phyloP scores from a whole-genome alignment of 2,113 vertebrate species.

The Apaloderma vittatum region DNA sequence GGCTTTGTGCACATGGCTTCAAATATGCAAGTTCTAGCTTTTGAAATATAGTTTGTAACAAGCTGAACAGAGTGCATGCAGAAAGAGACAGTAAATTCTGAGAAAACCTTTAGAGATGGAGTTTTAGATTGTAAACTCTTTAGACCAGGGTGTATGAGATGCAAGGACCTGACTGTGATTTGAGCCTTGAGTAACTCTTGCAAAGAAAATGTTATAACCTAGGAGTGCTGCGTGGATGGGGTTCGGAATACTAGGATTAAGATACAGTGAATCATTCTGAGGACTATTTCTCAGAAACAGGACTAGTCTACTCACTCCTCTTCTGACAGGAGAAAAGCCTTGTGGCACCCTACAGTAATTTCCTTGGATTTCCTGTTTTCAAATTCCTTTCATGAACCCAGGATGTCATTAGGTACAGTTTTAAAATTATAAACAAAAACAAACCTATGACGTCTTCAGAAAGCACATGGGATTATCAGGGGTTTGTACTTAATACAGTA shows the following conservation, averaged over 20 bases:
- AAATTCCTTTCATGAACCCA: background rate
- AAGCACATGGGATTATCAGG: background rate
- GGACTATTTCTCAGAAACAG: background rate
- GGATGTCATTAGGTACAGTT: background rate
- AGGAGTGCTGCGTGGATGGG: background rate
- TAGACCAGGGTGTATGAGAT: accelerated
- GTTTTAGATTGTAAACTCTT: background rate
- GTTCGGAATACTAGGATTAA: background rate
- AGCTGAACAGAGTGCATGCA: background rate
- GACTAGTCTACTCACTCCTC: background rate
- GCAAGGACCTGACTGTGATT: background rate
- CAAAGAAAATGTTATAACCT: background rate
- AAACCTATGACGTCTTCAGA: background rate
- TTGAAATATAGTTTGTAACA: background rate
- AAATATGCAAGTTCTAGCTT: background rate
- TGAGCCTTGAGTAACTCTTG: background rate
- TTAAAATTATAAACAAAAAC: conserved; percentile 14
- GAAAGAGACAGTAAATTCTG: background rate
- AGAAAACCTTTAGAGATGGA: background rate
- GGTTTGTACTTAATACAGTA: background rate
- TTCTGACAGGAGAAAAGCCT: background rate
- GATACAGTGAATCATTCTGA: background rate
- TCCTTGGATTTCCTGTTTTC: conserved; percentile 12
- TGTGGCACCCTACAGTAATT: background rate
- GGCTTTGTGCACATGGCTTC: background rate